phyloP scores from a whole-genome alignment of 1,140 invertebrate genomes.

The Calycopis cecrops region DNA sequence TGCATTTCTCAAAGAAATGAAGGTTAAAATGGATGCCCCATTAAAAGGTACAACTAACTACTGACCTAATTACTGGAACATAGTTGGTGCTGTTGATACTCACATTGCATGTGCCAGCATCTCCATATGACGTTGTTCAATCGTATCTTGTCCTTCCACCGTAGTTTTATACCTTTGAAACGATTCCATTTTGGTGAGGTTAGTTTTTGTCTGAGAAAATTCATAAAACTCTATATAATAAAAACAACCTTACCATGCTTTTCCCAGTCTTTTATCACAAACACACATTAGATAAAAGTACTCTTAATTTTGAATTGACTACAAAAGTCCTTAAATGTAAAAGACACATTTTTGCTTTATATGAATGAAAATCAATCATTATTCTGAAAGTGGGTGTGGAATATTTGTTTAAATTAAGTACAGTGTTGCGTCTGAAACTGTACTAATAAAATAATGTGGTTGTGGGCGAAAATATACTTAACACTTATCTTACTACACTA shows the following conservation, averaged over 20 bases:
- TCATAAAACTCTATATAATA: slow-evolving; percentile 33
- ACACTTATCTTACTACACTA: slow-evolving; percentile 54
- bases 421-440: slow-evolving; percentile 40
- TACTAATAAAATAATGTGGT: slow-evolving; percentile 40
- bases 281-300: slow-evolving; percentile 41
- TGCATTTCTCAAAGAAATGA: too few relatives aligned
- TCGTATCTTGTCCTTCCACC: slow-evolving; percentile 99
- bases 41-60: too few relatives aligned
- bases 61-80: too few relatives aligned
- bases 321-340: slow-evolving; percentile 48
- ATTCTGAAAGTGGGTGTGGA: slow-evolving; percentile 23
- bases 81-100: slow-evolving; percentile 65
- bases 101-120: slow-evolving; percentile 99
- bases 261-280: slow-evolving; percentile 45
- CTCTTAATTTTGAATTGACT: slow-evolving; percentile 43
- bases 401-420: slow-evolving; percentile 24
- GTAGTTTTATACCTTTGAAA: slow-evolving; percentile 97
- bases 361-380: slow-evolving; percentile 39
- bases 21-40: too few relatives aligned
- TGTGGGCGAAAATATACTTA: slow-evolving; percentile 38
- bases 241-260: slow-evolving; percentile 48
- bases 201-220: slow-evolving; percentile 92
- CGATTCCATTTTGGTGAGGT: slow-evolving; percentile 99
- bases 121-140: slow-evolving; percentile 99
- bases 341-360: slow-evolving; percentile 51